Percentiles rank a stretch among this genome's conserved stretches.
phyloP scores from a whole-genome alignment of 2,113 vertebrate genomes.

The Tricholaema leucomelas region DNA sequence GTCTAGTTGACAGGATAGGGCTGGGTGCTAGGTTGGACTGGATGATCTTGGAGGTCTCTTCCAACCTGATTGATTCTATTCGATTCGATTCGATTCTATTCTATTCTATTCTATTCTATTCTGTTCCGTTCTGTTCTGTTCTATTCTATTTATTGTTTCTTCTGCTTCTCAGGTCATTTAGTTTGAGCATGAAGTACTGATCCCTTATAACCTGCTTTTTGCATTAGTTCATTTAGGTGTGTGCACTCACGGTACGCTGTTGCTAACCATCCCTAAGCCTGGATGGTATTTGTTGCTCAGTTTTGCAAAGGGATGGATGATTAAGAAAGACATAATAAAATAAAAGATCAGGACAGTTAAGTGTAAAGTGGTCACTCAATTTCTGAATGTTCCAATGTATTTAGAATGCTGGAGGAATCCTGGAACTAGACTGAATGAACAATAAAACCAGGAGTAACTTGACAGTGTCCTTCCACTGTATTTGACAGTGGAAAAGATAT shows the following conservation, averaged over 20 bases:
- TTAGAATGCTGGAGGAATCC: not conserved
- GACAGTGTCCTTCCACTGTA: not conserved
- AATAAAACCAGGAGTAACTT: not conserved
- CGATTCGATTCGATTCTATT: too few species aligned
- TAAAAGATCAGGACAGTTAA: not conserved
- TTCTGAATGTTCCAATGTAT: not conserved
- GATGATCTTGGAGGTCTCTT: too few species aligned
- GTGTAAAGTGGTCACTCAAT: not conserved
- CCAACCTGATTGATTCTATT: too few species aligned
- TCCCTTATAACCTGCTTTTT: not conserved
- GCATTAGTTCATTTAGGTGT: not conserved
- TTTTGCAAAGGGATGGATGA: too few species aligned
- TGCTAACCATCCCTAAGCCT: not conserved
- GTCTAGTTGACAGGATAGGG: too few species aligned
- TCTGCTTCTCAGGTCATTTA: not conserved
- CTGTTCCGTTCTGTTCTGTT: too few species aligned
- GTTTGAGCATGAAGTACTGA: not conserved
- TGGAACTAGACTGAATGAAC: not conserved
- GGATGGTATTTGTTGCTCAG: too few species aligned
- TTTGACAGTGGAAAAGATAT: too few species aligned
- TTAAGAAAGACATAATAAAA: too few species aligned
- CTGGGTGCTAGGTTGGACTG: too few species aligned
- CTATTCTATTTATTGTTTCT: conserved; percentile 11
- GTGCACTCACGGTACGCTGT: not conserved
- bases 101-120: too few species aligned